Percentiles rank a stretch among this genome's conserved stretches.
Conservation (phyloP, 1,140 invertebrate species). For the Zaprionus africanus region DNA sequence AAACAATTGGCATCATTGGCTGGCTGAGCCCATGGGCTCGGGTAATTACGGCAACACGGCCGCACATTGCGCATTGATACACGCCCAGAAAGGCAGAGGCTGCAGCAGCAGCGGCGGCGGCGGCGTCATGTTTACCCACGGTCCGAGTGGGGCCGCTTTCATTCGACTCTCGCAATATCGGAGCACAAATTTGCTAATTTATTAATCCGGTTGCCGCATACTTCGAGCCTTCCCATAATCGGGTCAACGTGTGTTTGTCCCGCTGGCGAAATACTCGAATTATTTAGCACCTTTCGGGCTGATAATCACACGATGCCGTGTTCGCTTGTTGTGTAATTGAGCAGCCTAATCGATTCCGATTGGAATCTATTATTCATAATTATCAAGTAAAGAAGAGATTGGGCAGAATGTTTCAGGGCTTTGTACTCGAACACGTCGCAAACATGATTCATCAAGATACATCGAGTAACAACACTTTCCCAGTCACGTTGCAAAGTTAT, state of each 20-base stretch:
- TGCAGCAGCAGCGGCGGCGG: constrained; percentile 25
- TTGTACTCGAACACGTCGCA: constrained; percentile 37
- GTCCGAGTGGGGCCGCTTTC: constrained; percentile 57
- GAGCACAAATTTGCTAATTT: constrained; percentile 72
- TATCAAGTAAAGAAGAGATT: not conserved
- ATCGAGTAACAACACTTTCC: constrained; percentile 27
- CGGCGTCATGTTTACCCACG: constrained; percentile 48
- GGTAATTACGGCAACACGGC: constrained; percentile 33
- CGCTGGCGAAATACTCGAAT: constrained; percentile 52
- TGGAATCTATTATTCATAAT: constrained; percentile 15
- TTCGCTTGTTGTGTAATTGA: constrained; percentile 14
- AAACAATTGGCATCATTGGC: constrained; percentile 78
- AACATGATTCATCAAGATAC: constrained; percentile 23
- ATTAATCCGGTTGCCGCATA: constrained; percentile 77
- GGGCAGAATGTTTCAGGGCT: constrained; percentile 8
- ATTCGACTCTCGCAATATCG: constrained; percentile 65
- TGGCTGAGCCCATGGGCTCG: constrained; percentile 28
- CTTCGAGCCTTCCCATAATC: constrained; percentile 56
- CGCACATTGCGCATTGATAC: constrained; percentile 31
- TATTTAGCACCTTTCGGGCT: constrained; percentile 58
- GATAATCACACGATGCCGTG: too few relatives aligned
- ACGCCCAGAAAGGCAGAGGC: constrained; percentile 58
- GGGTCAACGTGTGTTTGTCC: constrained; percentile 53
- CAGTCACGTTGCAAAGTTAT: constrained; percentile 60
- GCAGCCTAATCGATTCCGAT: constrained; percentile 28